Evolutionary conservation across 64 coral and sea anemone genomes (phyloP).

Genomic region (Porites australiensis): DNA sequence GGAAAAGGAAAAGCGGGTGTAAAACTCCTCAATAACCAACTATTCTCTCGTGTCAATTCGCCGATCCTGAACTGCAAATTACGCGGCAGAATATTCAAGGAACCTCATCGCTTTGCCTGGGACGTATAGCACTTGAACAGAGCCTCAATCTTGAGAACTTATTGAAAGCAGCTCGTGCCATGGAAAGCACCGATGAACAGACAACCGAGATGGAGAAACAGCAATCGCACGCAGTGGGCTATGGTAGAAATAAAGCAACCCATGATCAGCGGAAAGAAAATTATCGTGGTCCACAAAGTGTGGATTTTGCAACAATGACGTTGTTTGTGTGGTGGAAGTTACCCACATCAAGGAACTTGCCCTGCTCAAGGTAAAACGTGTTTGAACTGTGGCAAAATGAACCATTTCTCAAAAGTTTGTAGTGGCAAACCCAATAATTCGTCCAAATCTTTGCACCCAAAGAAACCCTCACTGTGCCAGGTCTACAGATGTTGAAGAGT

Average conservation of each 20-base stretch:
- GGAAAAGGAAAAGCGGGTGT: no score
- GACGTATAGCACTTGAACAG: constrained; percentile 64
- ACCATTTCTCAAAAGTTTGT: constrained; percentile 52
- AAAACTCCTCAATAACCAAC: no score
- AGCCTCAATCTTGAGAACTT: constrained; percentile 71
- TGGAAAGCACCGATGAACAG: constrained; percentile 64
- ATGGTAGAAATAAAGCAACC: constrained; percentile 32
- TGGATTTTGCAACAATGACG: constrained; percentile 8
- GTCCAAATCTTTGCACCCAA: neutral
- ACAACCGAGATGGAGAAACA: constrained; percentile 60
- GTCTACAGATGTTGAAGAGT: neutral
- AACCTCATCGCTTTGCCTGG: constrained; percentile 29
- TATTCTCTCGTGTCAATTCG: constrained; percentile 35
- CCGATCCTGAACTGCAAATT: constrained; percentile 34
- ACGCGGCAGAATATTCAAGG: constrained; percentile 57
- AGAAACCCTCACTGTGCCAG: neutral
- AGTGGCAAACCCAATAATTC: neutral
- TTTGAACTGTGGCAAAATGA: constrained; percentile 37
- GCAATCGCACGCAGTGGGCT: constrained; percentile 34
- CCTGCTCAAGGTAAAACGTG: constrained; percentile 31
- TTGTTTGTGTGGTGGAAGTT: constrained; percentile 47
- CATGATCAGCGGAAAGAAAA: constrained; percentile 10
- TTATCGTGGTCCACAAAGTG: neutral
- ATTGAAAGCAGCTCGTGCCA: constrained; percentile 58
- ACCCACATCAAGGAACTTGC: constrained; percentile 20